These are phyloP conservation scores for Cydia splendana DNA, from an alignment of 1,140 invertebrate species.

Conservation along the genomic window DNA sequence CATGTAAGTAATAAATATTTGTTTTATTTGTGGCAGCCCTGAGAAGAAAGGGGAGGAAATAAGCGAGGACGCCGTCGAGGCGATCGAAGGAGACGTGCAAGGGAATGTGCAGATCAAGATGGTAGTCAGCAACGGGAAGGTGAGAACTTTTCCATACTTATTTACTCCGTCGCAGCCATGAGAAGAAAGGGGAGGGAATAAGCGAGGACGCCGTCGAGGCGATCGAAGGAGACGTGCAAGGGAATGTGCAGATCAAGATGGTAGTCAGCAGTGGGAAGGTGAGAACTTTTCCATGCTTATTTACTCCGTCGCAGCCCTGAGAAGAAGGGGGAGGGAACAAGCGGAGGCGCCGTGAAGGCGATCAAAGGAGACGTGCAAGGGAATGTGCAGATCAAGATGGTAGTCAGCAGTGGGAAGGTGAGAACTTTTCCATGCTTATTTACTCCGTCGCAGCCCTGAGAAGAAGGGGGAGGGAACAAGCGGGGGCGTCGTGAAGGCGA, in stretches of 20 bases:
- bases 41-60: slow-evolving; percentile 78
- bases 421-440: no score
- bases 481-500: slow-evolving; percentile 50
- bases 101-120: slow-evolving; percentile 90
- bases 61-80: slow-evolving; percentile 54
- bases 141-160: no score
- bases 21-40: slow-evolving; percentile 49
- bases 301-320: slow-evolving; percentile 73
- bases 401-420: slow-evolving; percentile 90
- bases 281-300: no score
- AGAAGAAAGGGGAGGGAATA: slow-evolving; percentile 76
- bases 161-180: no score
- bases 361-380: slow-evolving; percentile 81
- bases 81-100: slow-evolving; percentile 75
- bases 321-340: slow-evolving; percentile 75
- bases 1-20: neutral
- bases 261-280: slow-evolving; percentile 91
- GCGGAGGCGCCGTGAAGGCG: slow-evolving; percentile 52
- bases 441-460: slow-evolving; percentile 72
- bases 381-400: slow-evolving; percentile 88
- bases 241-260: slow-evolving; percentile 89
- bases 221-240: slow-evolving; percentile 79
- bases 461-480: slow-evolving; percentile 75
- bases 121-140: slow-evolving; percentile 89
- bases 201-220: slow-evolving; percentile 55